Percentiles rank a stretch among this genome's conserved stretches.
phyloP scores from a whole-genome alignment of 2,113 vertebrate genomes.

The Cyprinodon variegatus region DNA sequence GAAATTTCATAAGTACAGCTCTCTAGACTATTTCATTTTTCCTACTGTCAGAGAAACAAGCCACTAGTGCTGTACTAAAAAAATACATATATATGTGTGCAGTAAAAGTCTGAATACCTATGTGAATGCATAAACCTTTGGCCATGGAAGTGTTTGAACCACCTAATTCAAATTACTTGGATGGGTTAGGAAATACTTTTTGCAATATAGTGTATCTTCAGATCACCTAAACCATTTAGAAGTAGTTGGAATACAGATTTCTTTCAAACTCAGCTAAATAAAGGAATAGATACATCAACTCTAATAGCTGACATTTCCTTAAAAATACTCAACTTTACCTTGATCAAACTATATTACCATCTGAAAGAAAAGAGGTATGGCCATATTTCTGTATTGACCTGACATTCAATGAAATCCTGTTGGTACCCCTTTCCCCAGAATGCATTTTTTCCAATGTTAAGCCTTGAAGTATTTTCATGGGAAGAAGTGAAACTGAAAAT shows the following conservation, averaged over 20 bases:
- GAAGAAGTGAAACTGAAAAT: neutral
- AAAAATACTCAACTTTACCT: neutral
- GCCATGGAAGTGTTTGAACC: slow-evolving; percentile 37
- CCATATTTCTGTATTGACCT: neutral
- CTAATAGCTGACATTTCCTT: neutral
- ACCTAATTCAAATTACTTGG: slow-evolving; percentile 34
- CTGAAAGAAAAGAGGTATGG: no score
- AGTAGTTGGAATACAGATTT: slow-evolving; percentile 13
- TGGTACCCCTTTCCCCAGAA: neutral
- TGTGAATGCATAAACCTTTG: no score
- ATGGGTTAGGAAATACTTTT: neutral
- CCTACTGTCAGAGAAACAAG: no score
- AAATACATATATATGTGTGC: no score
- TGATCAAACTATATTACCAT: neutral
- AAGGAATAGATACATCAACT: neutral
- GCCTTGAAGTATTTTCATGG: slow-evolving; percentile 2
- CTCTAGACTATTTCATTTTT: no score
- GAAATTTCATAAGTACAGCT: no score
- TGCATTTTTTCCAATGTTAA: neutral
- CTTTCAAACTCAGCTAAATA: neutral
- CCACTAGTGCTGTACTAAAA: no score
- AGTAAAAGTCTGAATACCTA: no score
- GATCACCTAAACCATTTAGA: slow-evolving; percentile 34
- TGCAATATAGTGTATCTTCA: slow-evolving; percentile 2
- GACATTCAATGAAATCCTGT: neutral